These are phyloP conservation scores for Mesitornis unicolor DNA, from an alignment of 2,113 vertebrate genomes.

Conservation along the genomic window DNA sequence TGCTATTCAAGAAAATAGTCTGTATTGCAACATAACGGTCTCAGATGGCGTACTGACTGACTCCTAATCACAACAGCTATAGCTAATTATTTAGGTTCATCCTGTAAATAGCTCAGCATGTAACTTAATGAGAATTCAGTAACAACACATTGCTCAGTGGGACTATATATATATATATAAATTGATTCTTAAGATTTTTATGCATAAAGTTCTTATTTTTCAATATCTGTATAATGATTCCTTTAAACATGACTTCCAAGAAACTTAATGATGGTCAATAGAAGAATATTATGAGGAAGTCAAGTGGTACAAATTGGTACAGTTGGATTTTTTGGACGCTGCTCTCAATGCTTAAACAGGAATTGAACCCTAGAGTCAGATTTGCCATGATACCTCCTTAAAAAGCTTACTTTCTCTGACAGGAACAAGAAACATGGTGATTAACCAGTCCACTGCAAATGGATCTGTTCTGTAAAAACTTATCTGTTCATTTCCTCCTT, in stretches of 20 bases:
- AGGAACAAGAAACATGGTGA: neutral
- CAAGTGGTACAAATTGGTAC: neutral
- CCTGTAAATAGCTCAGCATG: constrained; percentile 43
- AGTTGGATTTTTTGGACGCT: neutral
- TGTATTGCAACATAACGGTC: constrained; percentile 28
- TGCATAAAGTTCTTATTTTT: neutral
- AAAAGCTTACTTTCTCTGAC: neutral
- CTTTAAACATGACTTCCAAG: neutral
- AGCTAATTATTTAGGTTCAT: constrained; percentile 36
- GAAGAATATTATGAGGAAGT: neutral
- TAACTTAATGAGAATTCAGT: constrained; percentile 22
- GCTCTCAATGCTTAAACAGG: neutral
- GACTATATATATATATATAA: neutral
- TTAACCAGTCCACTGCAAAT: neutral
- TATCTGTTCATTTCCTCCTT: neutral
- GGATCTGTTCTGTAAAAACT: neutral
- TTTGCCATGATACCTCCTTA: fast-evolving
- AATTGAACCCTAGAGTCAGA: neutral
- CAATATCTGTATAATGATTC: neutral
- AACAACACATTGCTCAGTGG: constrained; percentile 19
- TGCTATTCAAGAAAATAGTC: constrained; percentile 3
- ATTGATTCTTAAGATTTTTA: neutral
- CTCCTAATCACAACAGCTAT: constrained; percentile 47
- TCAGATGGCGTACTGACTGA: constrained; percentile 34
- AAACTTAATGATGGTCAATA: neutral